Percentiles rank a stretch among this genome's conserved stretches.
These are phyloP conservation scores for Xenopus borealis DNA, from an alignment of 2,113 vertebrate genomes.

Conservation along the genomic window DNA sequence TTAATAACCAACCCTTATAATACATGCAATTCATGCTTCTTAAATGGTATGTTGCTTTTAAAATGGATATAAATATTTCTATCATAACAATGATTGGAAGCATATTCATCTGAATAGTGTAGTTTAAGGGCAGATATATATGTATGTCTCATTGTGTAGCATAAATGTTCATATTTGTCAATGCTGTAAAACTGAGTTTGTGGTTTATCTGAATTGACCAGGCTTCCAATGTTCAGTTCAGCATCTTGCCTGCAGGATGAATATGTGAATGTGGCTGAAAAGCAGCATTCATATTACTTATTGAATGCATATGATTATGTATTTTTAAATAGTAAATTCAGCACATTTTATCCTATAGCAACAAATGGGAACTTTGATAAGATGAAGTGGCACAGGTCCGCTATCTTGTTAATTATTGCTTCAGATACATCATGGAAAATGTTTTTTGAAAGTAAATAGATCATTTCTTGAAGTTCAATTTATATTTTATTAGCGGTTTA, in stretches of 20 bases:
- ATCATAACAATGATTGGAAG: too few relatives aligned
- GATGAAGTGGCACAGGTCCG: conserved; percentile 4
- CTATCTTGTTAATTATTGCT: conserved; percentile 4
- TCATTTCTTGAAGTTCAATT: too few relatives aligned
- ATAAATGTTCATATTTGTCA: conserved; percentile 2
- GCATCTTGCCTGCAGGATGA: conserved; percentile 19
- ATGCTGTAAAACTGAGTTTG: background rate
- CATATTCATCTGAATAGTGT: background rate
- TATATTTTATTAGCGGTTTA: too few relatives aligned
- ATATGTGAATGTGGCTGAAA: conserved; percentile 18
- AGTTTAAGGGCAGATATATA: background rate
- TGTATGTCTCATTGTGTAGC: background rate
- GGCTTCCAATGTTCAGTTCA: conserved; percentile 6
- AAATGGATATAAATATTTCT: too few relatives aligned
- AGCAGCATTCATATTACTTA: conserved; percentile 1
- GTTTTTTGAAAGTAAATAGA: too few relatives aligned
- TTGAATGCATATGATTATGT: conserved; percentile 22
- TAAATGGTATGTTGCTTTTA: too few relatives aligned
- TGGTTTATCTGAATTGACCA: conserved; percentile 21
- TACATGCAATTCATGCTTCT: too few relatives aligned
- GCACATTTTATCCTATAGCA: conserved; percentile 11
- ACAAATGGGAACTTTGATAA: conserved; percentile 28
- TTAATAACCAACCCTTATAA: too few relatives aligned
- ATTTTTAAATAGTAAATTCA: background rate
- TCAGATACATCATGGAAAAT: too few relatives aligned